A percentile compares a stretch with the other conserved stretches of the same genome.
Conservation (phyloP, 2,797 vertebrate genomes). For the Fistularia tabacaria region DNA sequence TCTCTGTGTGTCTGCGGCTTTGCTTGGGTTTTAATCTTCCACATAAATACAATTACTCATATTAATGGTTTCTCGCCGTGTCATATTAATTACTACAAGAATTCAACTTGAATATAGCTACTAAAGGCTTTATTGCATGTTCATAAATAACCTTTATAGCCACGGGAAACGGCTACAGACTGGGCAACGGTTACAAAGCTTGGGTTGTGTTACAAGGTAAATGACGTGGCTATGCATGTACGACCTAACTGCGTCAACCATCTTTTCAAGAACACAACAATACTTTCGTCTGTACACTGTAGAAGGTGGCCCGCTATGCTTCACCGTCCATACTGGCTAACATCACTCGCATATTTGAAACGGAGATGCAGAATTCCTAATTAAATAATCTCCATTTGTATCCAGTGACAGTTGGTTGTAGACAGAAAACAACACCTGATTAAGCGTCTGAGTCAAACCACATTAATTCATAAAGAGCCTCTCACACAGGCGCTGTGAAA, state of each 20-base stretch:
- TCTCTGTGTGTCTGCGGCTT: no score
- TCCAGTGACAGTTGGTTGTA: constrained; percentile 44
- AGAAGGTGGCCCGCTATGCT: neutral
- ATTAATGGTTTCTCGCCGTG: no score
- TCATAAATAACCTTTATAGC: no score
- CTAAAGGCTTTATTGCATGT: no score
- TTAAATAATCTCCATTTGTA: constrained; percentile 46
- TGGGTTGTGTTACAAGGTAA: no score
- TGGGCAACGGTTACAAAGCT: no score
- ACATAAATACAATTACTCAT: no score
- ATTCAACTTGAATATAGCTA: no score
- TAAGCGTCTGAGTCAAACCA: constrained; percentile 42
- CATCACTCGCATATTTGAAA: constrained; percentile 3
- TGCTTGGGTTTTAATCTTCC: no score
- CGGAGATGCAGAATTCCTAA: constrained; percentile 15
- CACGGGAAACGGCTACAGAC: no score
- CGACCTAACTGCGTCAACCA: neutral
- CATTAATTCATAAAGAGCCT: constrained; percentile 56
- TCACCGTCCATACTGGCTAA: constrained; percentile 5
- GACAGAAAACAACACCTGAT: constrained; percentile 53
- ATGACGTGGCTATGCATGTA: no score
- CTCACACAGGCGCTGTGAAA: constrained; percentile 39
- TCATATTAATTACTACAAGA: no score
- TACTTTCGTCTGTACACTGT: neutral
- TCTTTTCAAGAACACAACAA: constrained; percentile 12